These are phyloP conservation scores for Apotomis capreana DNA, from an alignment of 2,888 invertebrate species.

Conservation along the genomic window DNA sequence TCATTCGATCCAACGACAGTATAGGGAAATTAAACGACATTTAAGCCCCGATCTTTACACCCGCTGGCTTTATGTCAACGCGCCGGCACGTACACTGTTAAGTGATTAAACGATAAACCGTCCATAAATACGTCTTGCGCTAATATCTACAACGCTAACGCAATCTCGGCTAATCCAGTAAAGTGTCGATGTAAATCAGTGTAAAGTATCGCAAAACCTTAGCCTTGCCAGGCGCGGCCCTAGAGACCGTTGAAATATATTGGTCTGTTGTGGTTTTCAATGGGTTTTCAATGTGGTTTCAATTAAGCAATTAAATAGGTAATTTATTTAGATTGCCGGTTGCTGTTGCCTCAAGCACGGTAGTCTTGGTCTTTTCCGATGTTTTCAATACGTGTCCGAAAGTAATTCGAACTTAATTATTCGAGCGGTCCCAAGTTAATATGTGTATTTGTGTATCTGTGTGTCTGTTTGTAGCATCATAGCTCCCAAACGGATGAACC, in stretches of 20 bases:
- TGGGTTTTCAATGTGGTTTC: no score
- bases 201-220: slow-evolving; percentile 23
- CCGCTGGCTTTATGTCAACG: slow-evolving; percentile 8
- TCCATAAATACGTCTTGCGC: slow-evolving; percentile 27
- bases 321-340: no score
- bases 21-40: background rate
- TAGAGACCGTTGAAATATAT: slow-evolving; percentile 24
- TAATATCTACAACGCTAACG: slow-evolving; percentile 11
- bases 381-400: no score
- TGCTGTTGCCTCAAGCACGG: no score
- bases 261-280: background rate
- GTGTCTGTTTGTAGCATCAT: no score
- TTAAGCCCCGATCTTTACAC: slow-evolving; percentile 18
- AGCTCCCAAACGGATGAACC: no score
- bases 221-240: slow-evolving; percentile 14
- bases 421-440: no score
- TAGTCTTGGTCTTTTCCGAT: no score
- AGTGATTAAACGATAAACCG: slow-evolving; percentile 38
- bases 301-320: no score
- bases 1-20: background rate
- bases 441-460: no score
- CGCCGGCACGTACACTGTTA: slow-evolving; percentile 13
- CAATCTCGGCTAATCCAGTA: slow-evolving; percentile 28
- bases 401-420: no score
- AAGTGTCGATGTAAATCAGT: slow-evolving; percentile 25